Evolutionary conservation across 2,888 invertebrate genomes (phyloP).

Genomic region (Heterodera filipjevi): DNA sequence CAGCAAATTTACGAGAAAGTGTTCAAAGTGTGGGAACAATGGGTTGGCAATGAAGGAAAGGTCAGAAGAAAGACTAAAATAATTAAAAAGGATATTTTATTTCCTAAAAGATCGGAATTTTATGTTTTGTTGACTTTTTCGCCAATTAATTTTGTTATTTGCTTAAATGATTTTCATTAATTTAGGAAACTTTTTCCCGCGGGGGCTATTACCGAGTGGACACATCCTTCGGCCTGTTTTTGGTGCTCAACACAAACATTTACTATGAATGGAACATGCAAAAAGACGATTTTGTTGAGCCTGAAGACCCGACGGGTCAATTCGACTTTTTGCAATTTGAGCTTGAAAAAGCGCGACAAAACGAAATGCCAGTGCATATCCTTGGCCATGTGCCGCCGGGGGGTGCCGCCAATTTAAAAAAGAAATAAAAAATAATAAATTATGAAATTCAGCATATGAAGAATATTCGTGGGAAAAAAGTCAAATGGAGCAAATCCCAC

Average conservation of each 20-base stretch:
- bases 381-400: slow-evolving; percentile 63
- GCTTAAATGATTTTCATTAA: background rate
- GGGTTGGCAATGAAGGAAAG: slow-evolving; percentile 50
- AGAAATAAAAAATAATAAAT: background rate
- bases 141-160: background rate
- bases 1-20: slow-evolving; percentile 25
- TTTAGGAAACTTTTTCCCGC: slow-evolving; percentile 49
- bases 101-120: no score
- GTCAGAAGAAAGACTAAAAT: slow-evolving; percentile 8
- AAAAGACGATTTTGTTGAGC: slow-evolving; percentile 46
- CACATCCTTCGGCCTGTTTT: slow-evolving; percentile 35
- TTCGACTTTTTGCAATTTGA: slow-evolving; percentile 55
- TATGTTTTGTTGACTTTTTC: no score
- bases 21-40: slow-evolving; percentile 48
- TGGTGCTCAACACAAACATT: slow-evolving; percentile 61
- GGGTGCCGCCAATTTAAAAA: slow-evolving; percentile 37
- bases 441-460: slow-evolving; percentile 4
- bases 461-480: background rate
- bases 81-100: no score
- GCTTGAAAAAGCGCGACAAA: slow-evolving; percentile 44
- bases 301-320: slow-evolving; percentile 58
- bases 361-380: slow-evolving; percentile 50
- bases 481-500: slow-evolving; percentile 16
- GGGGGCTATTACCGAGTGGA: slow-evolving; percentile 59
- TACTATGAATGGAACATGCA: slow-evolving; percentile 54